These are phyloP conservation scores for Sus scrofa DNA, from an alignment of 2,113 vertebrate species.

Conservation along the genomic window DNA sequence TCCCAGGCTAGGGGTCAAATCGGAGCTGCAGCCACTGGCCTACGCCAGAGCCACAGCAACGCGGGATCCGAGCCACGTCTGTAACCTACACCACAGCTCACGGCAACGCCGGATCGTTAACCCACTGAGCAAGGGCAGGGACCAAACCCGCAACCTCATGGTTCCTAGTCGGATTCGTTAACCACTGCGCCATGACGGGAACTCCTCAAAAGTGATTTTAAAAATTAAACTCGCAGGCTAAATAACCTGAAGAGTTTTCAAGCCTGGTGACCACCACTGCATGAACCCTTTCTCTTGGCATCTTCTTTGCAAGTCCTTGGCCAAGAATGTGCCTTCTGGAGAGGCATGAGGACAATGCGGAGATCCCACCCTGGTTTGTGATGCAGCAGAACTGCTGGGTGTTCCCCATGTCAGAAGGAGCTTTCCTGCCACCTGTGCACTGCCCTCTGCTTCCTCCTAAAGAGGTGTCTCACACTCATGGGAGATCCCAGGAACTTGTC, in stretches of 20 bases:
- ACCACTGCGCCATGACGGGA: no score
- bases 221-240: not conserved
- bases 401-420: not conserved
- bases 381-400: not conserved
- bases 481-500: not conserved
- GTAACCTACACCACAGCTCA: no score
- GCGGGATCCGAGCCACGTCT: no score
- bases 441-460: no score
- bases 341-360: accelerated
- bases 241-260: not conserved
- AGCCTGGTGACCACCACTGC: not conserved
- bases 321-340: not conserved
- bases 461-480: not conserved
- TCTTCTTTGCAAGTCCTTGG: not conserved
- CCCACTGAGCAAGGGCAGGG: no score
- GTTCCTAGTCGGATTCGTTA: no score
- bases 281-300: not conserved
- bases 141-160: no score
- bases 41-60: no score
- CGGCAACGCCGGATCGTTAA: no score
- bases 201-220: not conserved
- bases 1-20: no score
- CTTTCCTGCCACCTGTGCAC: not conserved
- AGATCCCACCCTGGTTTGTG: not conserved
- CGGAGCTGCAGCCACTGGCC: no score